Percentiles rank a stretch among this genome's conserved stretches.
phyloP scores from a whole-genome alignment of 2,797 vertebrate genomes.

The Scomberomorus guttatus region DNA sequence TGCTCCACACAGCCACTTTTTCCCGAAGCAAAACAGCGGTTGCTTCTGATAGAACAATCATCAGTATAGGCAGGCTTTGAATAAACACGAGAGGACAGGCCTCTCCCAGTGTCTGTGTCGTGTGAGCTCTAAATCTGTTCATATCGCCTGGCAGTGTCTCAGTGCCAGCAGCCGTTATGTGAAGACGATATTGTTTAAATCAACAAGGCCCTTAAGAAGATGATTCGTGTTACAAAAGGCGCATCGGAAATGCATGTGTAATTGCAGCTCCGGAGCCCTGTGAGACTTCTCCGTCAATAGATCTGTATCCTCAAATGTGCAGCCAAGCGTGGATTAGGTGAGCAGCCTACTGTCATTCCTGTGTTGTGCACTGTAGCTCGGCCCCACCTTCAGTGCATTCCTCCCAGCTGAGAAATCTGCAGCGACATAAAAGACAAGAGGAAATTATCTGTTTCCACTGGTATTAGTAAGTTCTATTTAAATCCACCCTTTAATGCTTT shows the following conservation, averaged over 20 bases:
- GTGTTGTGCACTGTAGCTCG: constrained; percentile 24
- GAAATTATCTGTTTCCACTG: constrained; percentile 61
- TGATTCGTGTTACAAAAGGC: constrained; percentile 60
- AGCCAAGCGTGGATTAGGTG: constrained; percentile 63
- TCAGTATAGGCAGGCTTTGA: constrained; percentile 2
- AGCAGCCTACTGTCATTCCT: constrained; percentile 59
- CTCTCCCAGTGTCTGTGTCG: constrained; percentile 28
- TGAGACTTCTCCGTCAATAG: constrained; percentile 63
- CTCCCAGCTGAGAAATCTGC: constrained; percentile 55
- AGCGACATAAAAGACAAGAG: constrained; percentile 59
- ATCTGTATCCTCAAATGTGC: constrained; percentile 60
- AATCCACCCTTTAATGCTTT: constrained; percentile 41
- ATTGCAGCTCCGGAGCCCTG: constrained; percentile 48
- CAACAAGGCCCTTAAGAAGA: constrained; percentile 60
- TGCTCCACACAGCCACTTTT: neutral
- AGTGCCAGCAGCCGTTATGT: constrained; percentile 48
- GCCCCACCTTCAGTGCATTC: constrained; percentile 65
- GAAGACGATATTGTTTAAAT: constrained; percentile 50
- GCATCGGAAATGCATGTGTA: constrained; percentile 58
- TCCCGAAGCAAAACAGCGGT: neutral
- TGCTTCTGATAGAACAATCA: constrained; percentile 10
- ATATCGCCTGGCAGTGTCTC: neutral
- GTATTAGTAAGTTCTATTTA: constrained; percentile 38
- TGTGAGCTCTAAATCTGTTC: constrained; percentile 51
- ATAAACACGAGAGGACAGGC: constrained; percentile 4